Base-by-base conservation (phyloP, 2,113 vertebrate species). In the Pavo muticus region DNA sequence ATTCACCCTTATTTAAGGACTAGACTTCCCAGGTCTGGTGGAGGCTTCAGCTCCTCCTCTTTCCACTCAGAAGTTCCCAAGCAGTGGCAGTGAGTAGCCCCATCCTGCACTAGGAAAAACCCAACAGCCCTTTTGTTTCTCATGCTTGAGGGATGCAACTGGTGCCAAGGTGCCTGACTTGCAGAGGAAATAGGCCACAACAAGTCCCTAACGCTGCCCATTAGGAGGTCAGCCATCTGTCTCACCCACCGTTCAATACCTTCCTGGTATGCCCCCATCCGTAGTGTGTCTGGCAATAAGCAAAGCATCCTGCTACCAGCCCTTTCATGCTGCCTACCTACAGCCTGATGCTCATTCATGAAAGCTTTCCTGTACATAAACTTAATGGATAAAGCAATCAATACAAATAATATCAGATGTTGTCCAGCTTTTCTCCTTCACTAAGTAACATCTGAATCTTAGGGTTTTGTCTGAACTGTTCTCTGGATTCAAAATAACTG, bases 311-410 rank as follows among this genome's bases (percentile, higher is more conserved):
- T 6, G 23, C 71, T 71, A 79, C 77, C 30, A 87, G 57, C 74
- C 44, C 48, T 75, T 69, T 35, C 3, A 0, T 67, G 47, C 69
- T 94, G 83, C 44, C 75, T 74, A 74, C 72, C 78, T 88, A 30
- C 67, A 73, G 65, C 40, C 68, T 56, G 17, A 56, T 25, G 9
- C 30, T 80, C 76, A 56, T 75, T 92, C 94, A 81, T 73, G 87
- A 91, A 75, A 87, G 79, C 86, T 82, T 74, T 89, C 61, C 73
- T 91, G 52, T 12, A 15, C 0, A 0, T 32, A 80, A 80, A 57
- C 72, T 79, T 95, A 95, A 93, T 93, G 80, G 88, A 84, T 59
- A 93, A 96, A 93, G 27, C 37, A 87, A 97, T 94, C 94, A 60
- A 94, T 94, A 82, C 54, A 94, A 95, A 95, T 20, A 77, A 78